A percentile compares a stretch with the other conserved stretches of the same genome.
phyloP scores from a whole-genome alignment of 2,113 vertebrate species.

The Agelaius tricolor region DNA sequence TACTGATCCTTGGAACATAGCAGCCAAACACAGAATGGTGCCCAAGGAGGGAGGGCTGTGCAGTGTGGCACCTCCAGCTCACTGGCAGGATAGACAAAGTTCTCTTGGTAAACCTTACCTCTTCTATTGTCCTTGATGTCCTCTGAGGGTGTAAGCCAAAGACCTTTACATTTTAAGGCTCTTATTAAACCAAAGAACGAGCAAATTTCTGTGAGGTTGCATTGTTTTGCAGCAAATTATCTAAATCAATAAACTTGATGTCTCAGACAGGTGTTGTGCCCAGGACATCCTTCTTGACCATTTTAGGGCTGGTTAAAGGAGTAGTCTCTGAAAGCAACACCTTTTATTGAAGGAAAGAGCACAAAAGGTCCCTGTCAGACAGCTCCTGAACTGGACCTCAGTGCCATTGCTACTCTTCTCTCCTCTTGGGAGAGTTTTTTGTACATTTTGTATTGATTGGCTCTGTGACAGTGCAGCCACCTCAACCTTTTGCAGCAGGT shows the following conservation, averaged over 20 bases:
- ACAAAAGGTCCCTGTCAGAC: neutral
- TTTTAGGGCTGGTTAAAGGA: neutral
- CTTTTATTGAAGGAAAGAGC: neutral
- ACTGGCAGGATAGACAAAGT: neutral
- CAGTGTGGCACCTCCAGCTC: neutral
- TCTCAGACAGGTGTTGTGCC: neutral
- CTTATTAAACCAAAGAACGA: neutral
- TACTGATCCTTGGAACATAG: neutral
- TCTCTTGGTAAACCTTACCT: neutral
- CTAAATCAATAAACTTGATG: neutral
- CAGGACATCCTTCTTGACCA: neutral
- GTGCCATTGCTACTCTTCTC: neutral
- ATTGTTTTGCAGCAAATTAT: neutral
- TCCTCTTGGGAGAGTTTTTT: neutral
- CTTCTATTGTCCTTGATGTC: neutral
- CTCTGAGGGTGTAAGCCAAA: neutral
- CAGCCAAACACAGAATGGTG: neutral
- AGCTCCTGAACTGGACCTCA: neutral
- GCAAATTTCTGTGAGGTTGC: neutral
- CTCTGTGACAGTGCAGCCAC: neutral
- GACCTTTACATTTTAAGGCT: neutral
- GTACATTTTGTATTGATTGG: neutral
- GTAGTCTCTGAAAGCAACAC: neutral
- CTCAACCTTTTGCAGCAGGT: constrained; percentile 40
- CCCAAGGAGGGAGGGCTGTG: neutral